Percentiles rank a stretch among this genome's conserved stretches.
phyloP scores from a whole-genome alignment of 53 echinoderm and acorn worm species.

The Actinopyga echinites region DNA sequence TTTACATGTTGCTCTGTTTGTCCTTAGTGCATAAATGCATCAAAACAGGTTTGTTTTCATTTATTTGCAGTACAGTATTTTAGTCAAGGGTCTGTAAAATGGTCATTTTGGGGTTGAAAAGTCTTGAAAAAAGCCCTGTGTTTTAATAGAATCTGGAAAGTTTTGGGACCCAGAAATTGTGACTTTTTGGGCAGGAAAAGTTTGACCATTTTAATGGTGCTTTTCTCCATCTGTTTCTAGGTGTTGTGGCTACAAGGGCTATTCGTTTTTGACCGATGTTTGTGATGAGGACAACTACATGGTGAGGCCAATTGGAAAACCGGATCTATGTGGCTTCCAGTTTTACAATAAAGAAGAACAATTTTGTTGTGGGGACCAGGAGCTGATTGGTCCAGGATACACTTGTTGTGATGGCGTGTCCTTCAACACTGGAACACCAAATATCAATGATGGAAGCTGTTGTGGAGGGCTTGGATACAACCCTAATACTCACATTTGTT shows the following conservation, averaged over 20 bases:
- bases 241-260: slow-evolving; percentile 60
- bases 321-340: slow-evolving; percentile 53
- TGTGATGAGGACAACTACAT: slow-evolving; percentile 54
- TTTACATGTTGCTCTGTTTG: too few relatives aligned
- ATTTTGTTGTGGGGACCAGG: slow-evolving; percentile 56
- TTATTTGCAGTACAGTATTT: too few relatives aligned
- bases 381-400: slow-evolving; percentile 59
- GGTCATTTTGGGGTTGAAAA: too few relatives aligned
- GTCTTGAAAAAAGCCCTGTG: too few relatives aligned
- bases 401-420: slow-evolving; percentile 61
- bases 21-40: too few relatives aligned
- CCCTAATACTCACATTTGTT: slow-evolving; percentile 66
- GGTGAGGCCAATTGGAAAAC: slow-evolving; percentile 44
- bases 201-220: neutral
- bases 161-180: too few relatives aligned
- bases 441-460: slow-evolving; percentile 65
- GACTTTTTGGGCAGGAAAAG: too few relatives aligned
- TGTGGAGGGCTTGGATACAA: slow-evolving; percentile 62
- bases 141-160: too few relatives aligned
- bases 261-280: slow-evolving; percentile 42
- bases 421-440: slow-evolving; percentile 46
- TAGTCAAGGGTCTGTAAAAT: too few relatives aligned
- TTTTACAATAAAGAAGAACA: slow-evolving; percentile 62
- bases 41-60: too few relatives aligned
- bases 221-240: slow-evolving; percentile 41